These are phyloP conservation scores for Stenichneumon culpator DNA, from an alignment of 2,888 invertebrate species.

Conservation along the genomic window DNA sequence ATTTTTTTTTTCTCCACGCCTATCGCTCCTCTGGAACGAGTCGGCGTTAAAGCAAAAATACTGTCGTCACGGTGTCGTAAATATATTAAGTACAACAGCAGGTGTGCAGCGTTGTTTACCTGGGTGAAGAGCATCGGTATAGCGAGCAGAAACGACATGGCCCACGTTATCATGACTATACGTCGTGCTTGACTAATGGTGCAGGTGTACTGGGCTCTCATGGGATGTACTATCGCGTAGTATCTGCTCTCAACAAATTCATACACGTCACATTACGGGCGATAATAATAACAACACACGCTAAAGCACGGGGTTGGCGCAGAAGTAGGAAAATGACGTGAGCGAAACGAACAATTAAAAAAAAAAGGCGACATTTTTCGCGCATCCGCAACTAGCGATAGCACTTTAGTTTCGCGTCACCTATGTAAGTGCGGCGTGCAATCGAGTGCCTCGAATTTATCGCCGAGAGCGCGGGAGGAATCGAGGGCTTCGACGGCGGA, in stretches of 20 bases:
- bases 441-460: constrained; percentile 8
- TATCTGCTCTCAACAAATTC: constrained; percentile 86
- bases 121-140: constrained; percentile 88
- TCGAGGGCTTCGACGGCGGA: background rate
- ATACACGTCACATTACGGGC: constrained; percentile 5
- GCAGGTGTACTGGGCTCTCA: constrained; percentile 89
- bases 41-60: background rate
- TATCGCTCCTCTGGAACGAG: background rate
- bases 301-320: background rate
- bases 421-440: background rate
- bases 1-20: background rate
- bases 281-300: background rate
- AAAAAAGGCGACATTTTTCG: background rate
- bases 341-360: constrained; percentile 19
- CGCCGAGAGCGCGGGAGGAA: background rate
- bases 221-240: constrained; percentile 90
- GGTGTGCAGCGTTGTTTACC: constrained; percentile 83
- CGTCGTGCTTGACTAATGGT: constrained; percentile 89
- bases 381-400: background rate
- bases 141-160: constrained; percentile 87
- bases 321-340: constrained; percentile 1
- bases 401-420: background rate
- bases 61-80: background rate
- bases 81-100: background rate
- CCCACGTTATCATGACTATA: constrained; percentile 88